These are phyloP conservation scores for Odontomyia ornata DNA, from an alignment of 2,888 invertebrate species.

Conservation along the genomic window DNA sequence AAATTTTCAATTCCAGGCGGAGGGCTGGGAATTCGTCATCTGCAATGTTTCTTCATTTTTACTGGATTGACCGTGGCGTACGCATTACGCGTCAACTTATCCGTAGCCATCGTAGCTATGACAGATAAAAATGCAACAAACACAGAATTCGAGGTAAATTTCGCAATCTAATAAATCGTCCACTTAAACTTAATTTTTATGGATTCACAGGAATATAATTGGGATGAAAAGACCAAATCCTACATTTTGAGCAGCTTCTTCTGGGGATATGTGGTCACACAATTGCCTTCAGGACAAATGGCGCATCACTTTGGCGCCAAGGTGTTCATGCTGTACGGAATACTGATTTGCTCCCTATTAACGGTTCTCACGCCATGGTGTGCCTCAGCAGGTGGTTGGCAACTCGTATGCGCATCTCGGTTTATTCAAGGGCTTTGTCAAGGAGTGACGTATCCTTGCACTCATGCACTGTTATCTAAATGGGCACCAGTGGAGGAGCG, in stretches of 20 bases:
- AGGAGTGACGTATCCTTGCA: slow-evolving; percentile 75
- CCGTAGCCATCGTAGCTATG: slow-evolving; percentile 81
- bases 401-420: slow-evolving; percentile 68
- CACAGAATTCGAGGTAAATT: slow-evolving; percentile 26
- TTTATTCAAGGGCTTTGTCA: slow-evolving; percentile 79
- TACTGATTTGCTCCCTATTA: slow-evolving; percentile 67
- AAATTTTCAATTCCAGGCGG: neutral
- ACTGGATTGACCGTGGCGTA: slow-evolving; percentile 71
- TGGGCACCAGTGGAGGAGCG: slow-evolving; percentile 76
- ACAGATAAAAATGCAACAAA: slow-evolving; percentile 57
- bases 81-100: slow-evolving; percentile 74
- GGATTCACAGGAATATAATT: slow-evolving; percentile 52
- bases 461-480: slow-evolving; percentile 77
- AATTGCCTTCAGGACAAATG: slow-evolving; percentile 71
- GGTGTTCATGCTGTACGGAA: neutral
- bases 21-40: slow-evolving; percentile 70
- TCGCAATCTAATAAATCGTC: neutral
- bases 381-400: slow-evolving; percentile 72
- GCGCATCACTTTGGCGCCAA: slow-evolving; percentile 31
- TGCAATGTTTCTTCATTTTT: slow-evolving; percentile 71
- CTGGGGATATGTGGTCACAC: slow-evolving; percentile 80
- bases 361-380: slow-evolving; percentile 74
- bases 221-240: slow-evolving; percentile 67
- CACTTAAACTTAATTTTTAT: neutral
- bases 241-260: slow-evolving; percentile 79